Evolutionary conservation across 2,113 vertebrate species (phyloP).

Genomic region (Scolopax mira): DNA sequence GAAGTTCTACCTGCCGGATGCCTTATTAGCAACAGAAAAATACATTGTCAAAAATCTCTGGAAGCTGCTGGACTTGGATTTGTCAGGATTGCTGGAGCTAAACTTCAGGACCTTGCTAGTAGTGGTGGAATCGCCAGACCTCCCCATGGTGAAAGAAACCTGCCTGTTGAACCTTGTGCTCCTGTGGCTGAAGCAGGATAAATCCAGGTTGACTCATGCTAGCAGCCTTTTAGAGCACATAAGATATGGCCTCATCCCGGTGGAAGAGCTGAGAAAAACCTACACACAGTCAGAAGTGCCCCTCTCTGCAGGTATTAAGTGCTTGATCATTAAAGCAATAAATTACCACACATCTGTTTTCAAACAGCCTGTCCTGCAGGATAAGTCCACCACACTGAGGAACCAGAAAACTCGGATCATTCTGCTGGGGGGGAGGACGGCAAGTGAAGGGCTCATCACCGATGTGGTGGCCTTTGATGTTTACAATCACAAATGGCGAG

Average conservation of each 20-base stretch:
- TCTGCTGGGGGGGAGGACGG: slow-evolving; percentile 81
- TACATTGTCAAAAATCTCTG: slow-evolving; percentile 79
- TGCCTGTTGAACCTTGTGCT: slow-evolving; percentile 80
- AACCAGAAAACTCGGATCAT: slow-evolving; percentile 76
- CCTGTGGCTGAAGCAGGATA: slow-evolving; percentile 85
- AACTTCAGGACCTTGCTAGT: slow-evolving; percentile 81
- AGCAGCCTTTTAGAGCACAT: slow-evolving; percentile 82
- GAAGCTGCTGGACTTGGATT: slow-evolving; percentile 73
- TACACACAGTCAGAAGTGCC: slow-evolving; percentile 74
- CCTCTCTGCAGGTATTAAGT: slow-evolving; percentile 79
- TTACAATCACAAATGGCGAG: slow-evolving; percentile 77
- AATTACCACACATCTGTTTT: slow-evolving; percentile 84
- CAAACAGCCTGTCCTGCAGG: slow-evolving; percentile 85
- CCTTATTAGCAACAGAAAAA: slow-evolving; percentile 73
- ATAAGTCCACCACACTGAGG: slow-evolving; percentile 80
- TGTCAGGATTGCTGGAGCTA: slow-evolving; percentile 78
- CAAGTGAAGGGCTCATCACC: slow-evolving; percentile 66
- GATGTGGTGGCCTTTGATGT: slow-evolving; percentile 84
- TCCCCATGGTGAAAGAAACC: slow-evolving; percentile 81
- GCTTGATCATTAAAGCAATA: slow-evolving; percentile 86
- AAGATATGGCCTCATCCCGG: slow-evolving; percentile 80
- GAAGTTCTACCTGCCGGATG: slow-evolving; percentile 78
- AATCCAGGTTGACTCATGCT: slow-evolving; percentile 73
- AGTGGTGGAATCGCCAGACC: slow-evolving; percentile 79
- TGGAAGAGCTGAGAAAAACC: slow-evolving; percentile 70